Base-by-base conservation (phyloP, 2,888 invertebrate species). In the Mallateleia sp. region DNA sequence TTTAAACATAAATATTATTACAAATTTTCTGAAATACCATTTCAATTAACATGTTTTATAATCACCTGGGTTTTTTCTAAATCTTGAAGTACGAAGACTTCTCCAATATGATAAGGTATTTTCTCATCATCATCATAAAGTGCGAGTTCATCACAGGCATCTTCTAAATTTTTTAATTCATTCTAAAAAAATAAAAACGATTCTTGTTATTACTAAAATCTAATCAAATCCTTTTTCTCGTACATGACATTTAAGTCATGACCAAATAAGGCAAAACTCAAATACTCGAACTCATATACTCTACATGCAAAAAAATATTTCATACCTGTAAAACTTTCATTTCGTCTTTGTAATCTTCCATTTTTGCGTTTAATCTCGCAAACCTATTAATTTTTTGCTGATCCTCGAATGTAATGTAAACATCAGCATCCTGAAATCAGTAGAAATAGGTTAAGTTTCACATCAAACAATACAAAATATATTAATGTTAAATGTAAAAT, bases 351-450 rank as follows among this genome's bases (percentile, higher is more conserved):
- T 97, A 96, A 94, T 99, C 99, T 92, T 99, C 98, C 92, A 99
- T 96, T 95, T 98, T 98, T 0, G 98, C 99, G 96, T 99, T 99
- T 88, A 98, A 96, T 85, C 98, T 96, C 0, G 99, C 99, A 95
- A 99, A 99, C 94, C 97, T 97, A 95, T 99, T 99, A 88, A 99
- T 99, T 96, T 98, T 98, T 94, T 98, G 98, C 95, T 99, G 99
- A 96, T 99, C 99, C 95, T 99, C 99, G 93, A 97, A 98, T 0
- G 98, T 98, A 91, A 99, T 99, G 95, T 99, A 98, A 83, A 99
- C 98, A 96, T 99, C 99, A 64, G 97, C 97, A 93, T 98, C 98
- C 97, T 97, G 92, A 62, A 94, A 85, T 79, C 52, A 67, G 58
- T 22, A 20, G 52, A 32, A 11, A 79, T 75, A 89, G 86, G 89